A percentile compares a stretch with the other conserved stretches of the same genome.
These are phyloP conservation scores for Oreochromis spilurus DNA, from an alignment of 2,113 vertebrate species.

Conservation along the genomic window DNA sequence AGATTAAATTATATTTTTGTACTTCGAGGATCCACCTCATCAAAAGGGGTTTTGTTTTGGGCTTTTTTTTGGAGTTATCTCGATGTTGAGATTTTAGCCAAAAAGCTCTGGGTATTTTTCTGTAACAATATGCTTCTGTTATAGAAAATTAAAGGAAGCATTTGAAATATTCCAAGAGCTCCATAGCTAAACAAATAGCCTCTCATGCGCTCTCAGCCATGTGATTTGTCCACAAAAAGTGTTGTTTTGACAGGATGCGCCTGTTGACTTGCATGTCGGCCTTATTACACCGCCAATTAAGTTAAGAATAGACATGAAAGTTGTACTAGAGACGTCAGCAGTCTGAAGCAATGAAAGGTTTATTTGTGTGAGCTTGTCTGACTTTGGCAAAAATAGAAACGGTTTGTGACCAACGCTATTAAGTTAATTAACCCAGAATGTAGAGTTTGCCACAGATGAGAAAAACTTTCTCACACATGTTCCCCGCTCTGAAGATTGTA, in stretches of 20 bases:
- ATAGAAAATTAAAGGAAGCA: conserved; percentile 15
- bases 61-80: neutral
- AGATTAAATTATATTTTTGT: neutral
- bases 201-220: conserved; percentile 38
- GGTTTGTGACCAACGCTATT: conserved; percentile 29
- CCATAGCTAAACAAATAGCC: neutral
- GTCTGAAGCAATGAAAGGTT: conserved; percentile 51
- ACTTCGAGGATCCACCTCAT: neutral
- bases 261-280: conserved; percentile 28
- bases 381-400: conserved; percentile 49
- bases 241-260: conserved; percentile 50
- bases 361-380: conserved; percentile 46
- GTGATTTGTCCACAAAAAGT: conserved; percentile 34
- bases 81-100: neutral
- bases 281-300: conserved; percentile 28
- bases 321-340: conserved; percentile 47
- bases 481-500: conserved; percentile 5
- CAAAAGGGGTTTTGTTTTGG: neutral
- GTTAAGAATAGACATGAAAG: conserved; percentile 61
- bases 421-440: conserved; percentile 45
- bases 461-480: conserved; percentile 9
- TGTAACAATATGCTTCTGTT: neutral
- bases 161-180: conserved; percentile 17
- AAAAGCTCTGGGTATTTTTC: neutral
- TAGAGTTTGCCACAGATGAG: neutral